Percentiles rank a stretch among this genome's conserved stretches.
Conservation (phyloP, 35 echinoderm and acorn worm genomes). For the Anneissia japonica region DNA sequence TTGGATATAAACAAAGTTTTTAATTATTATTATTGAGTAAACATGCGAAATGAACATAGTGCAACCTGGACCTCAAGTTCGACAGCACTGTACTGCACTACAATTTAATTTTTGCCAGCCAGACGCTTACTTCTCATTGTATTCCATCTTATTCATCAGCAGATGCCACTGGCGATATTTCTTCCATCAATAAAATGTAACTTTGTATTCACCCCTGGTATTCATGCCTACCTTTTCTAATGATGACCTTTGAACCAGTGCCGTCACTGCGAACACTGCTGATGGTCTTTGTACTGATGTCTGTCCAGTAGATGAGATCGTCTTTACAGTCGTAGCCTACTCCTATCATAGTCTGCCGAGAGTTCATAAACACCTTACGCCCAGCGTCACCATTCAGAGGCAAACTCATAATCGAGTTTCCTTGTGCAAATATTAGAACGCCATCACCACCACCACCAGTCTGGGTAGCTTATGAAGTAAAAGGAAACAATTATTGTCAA, state of each 20-base stretch:
- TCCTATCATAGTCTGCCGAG: constrained; percentile 76
- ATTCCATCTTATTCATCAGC: no score
- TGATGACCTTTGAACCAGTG: constrained; percentile 29
- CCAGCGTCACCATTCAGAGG: constrained; percentile 45
- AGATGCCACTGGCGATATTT: no score
- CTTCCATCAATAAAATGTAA: no score
- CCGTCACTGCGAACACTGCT: constrained; percentile 56
- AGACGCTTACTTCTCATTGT: no score
- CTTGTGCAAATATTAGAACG: constrained; percentile 59
- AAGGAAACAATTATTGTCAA: no score
- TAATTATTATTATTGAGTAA: no score
- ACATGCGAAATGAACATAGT: no score
- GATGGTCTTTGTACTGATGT: constrained; percentile 55
- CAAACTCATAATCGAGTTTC: constrained; percentile 65
- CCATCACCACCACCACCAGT: constrained; percentile 38
- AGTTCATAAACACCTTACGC: constrained; percentile 54
- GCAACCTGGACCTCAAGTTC: no score
- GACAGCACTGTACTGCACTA: no score
- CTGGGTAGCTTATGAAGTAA: neutral
- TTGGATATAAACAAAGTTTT: no score
- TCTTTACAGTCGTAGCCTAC: constrained; percentile 77
- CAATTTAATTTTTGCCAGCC: no score
- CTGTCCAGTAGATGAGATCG: constrained; percentile 72
- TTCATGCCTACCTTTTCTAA: constrained; percentile 41
- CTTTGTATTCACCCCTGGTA: no score